These are phyloP conservation scores for Enteromius unitaeniatus DNA, from an alignment of 2,797 vertebrate genomes.

Conservation along the genomic window DNA sequence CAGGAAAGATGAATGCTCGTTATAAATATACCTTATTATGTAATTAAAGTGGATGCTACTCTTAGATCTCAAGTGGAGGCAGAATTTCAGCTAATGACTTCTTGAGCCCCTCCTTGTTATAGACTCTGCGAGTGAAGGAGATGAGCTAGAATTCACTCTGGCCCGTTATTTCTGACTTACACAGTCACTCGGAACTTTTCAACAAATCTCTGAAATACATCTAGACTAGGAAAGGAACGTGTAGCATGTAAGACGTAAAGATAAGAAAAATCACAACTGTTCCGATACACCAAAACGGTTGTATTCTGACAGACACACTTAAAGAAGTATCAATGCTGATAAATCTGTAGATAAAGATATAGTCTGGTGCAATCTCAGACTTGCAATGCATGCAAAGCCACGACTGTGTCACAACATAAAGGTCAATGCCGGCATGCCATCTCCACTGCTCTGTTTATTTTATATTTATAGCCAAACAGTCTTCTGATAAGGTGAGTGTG, in stretches of 20 bases:
- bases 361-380: conserved; percentile 9
- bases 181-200: neutral
- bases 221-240: neutral
- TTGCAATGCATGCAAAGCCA: neutral
- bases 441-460: neutral
- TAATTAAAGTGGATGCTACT: conserved; percentile 21
- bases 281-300: neutral
- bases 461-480: conserved; percentile 39
- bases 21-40: conserved; percentile 17
- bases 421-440: neutral
- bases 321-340: neutral
- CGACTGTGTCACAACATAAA: conserved; percentile 13
- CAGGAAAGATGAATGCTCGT: neutral
- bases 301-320: neutral
- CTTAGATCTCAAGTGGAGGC: conserved; percentile 18
- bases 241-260: neutral
- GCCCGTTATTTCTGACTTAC: neutral
- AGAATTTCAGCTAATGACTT: conserved; percentile 24
- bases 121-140: neutral
- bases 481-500: conserved; percentile 18
- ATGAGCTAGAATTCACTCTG: neutral
- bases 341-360: neutral
- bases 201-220: conserved; percentile 1
- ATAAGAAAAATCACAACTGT: neutral
- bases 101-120: neutral